Conservation (phyloP, 2,113 vertebrate genomes). For the Rhea pennata region DNA sequence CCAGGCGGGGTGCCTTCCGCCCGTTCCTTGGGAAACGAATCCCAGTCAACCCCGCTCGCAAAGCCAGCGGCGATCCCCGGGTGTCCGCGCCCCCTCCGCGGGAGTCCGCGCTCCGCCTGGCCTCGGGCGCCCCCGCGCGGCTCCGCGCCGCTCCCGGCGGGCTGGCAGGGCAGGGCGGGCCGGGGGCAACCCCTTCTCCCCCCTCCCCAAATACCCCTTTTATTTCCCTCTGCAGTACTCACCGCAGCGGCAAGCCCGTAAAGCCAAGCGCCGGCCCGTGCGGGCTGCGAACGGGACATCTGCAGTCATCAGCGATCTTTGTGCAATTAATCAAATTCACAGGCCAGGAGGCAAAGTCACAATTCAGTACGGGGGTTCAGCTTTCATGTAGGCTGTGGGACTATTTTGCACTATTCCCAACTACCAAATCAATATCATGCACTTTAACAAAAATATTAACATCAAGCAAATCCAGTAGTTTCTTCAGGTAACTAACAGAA, state of each 20-base stretch:
- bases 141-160: neutral
- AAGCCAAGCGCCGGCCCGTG: too few species aligned
- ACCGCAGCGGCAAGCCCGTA: too few species aligned
- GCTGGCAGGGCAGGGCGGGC: too few species aligned
- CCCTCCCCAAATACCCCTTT: too few species aligned
- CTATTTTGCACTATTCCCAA: neutral
- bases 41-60: neutral
- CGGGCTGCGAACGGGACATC: too few species aligned
- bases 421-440: rapidly evolving
- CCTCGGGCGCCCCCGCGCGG: constrained; percentile 13
- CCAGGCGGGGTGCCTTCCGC: too few species aligned
- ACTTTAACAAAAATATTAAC: neutral
- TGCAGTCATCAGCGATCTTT: neutral
- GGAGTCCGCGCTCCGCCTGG: neutral
- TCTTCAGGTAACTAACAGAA: neutral
- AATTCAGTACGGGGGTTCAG: neutral
- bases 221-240: too few species aligned
- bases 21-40: too few species aligned
- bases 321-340: too few species aligned
- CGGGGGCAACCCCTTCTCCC: too few species aligned
- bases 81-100: too few species aligned
- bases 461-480: rapidly evolving
- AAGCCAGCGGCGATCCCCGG: neutral
- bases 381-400: neutral
- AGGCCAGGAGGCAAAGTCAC: too few species aligned